Conservation (phyloP, 1,140 invertebrate genomes). For the Hyles vespertilio region DNA sequence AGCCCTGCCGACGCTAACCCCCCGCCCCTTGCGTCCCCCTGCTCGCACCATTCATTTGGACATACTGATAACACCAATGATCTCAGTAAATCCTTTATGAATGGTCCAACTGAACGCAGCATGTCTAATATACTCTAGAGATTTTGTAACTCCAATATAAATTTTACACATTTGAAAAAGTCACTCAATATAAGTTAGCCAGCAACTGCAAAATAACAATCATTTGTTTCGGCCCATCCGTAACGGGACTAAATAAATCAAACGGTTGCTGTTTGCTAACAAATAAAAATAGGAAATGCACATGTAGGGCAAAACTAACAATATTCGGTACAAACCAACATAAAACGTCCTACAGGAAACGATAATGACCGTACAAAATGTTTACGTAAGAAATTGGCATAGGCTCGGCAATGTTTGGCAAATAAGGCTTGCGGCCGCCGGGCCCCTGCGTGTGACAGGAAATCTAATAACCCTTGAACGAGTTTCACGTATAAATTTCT, state of each 20-base stretch:
- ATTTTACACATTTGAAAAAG: no score
- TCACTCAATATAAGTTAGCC: no score
- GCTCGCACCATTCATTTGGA: constrained; percentile 37
- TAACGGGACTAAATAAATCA: no score
- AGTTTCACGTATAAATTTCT: constrained; percentile 51
- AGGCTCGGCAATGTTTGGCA: constrained; percentile 55
- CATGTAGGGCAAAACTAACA: constrained; percentile 4
- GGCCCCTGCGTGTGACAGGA: constrained; percentile 54
- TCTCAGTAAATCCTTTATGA: no score
- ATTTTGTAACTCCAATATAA: no score
- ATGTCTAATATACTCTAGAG: no score
- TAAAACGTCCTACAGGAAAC: constrained; percentile 35
- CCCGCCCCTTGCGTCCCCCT: constrained; percentile 5
- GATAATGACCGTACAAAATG: constrained; percentile 53
- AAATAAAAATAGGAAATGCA: constrained; percentile 3
- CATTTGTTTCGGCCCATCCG: not conserved
- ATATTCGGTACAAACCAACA: constrained; percentile 17
- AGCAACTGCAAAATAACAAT: no score
- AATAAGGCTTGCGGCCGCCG: constrained; percentile 45
- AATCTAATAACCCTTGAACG: constrained; percentile 59
- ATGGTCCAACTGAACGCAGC: no score
- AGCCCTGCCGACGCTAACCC: no score
- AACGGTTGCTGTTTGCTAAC: not conserved
- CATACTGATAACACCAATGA: constrained; percentile 38
- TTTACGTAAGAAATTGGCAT: constrained; percentile 56